These are phyloP conservation scores for Lamprotornis superbus DNA, from an alignment of 2,113 vertebrate species.

Conservation along the genomic window DNA sequence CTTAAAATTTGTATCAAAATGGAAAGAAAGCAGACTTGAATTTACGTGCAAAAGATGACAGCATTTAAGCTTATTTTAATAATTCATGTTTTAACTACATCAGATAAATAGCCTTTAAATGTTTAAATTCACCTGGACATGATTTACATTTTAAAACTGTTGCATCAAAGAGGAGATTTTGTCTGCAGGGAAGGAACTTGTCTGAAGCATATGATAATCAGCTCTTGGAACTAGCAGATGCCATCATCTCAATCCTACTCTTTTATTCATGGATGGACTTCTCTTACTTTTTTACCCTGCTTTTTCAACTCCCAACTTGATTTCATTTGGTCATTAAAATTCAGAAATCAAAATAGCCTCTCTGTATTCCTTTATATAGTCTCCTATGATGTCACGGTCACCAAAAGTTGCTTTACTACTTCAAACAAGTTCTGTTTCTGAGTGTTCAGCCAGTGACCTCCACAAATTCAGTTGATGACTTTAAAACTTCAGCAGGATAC, in stretches of 20 bases:
- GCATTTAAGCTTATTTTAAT: not conserved
- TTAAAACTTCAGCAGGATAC: not conserved
- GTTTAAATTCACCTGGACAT: not conserved
- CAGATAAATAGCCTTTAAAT: not conserved
- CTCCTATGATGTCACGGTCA: not conserved
- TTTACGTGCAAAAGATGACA: not conserved
- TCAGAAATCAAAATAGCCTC: not conserved
- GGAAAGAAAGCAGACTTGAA: not conserved
- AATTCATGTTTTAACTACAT: not conserved
- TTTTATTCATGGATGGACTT: not conserved
- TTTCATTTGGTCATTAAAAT: not conserved
- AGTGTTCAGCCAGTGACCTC: not conserved
- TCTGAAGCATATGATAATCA: slow-evolving; percentile 41
- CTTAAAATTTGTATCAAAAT: not conserved
- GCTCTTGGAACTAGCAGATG: not conserved
- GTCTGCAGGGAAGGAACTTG: slow-evolving; percentile 17
- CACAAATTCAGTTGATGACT: not conserved
- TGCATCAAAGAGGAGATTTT: not conserved
- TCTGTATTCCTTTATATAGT: not conserved
- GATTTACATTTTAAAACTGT: slow-evolving; percentile 16
- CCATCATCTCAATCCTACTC: not conserved
- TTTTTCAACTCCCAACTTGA: not conserved
- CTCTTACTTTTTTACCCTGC: not conserved
- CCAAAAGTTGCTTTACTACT: not conserved
- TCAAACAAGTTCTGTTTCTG: not conserved